Evolutionary conservation across 53 echinoderm and acorn worm genomes (phyloP).

Genomic region (Temnopleurus reevesii): DNA sequence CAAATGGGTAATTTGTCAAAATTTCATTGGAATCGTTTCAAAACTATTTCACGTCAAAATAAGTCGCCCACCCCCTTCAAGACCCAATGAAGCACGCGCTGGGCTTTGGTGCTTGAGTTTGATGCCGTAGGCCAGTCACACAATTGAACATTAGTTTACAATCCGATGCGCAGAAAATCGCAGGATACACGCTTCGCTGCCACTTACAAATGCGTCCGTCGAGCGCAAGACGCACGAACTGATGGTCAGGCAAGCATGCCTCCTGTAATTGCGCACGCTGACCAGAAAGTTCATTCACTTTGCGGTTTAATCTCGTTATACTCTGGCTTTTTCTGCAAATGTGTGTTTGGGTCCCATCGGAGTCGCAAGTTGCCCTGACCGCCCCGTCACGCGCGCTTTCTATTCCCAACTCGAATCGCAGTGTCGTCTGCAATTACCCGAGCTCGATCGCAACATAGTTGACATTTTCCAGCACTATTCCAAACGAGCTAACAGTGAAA

Average conservation of each 20-base stretch:
- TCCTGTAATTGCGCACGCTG: too few relatives aligned
- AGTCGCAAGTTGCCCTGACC: background rate
- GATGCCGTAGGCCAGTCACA: too few relatives aligned
- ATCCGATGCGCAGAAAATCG: too few relatives aligned
- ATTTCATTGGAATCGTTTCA: constrained; percentile 58
- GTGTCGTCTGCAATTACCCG: constrained; percentile 41
- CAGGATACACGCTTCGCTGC: too few relatives aligned
- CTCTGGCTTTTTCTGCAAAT: too few relatives aligned
- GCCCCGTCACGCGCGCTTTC: constrained; percentile 38
- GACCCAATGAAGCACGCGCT: background rate
- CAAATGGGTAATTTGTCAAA: constrained; percentile 61
- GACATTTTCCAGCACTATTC: constrained; percentile 52
- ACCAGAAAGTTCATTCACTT: too few relatives aligned
- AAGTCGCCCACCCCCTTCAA: constrained; percentile 13
- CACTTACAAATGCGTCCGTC: too few relatives aligned
- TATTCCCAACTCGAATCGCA: constrained; percentile 48
- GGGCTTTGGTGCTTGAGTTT: background rate
- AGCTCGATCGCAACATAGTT: constrained; percentile 52
- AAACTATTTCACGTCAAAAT: constrained; percentile 58
- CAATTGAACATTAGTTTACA: too few relatives aligned
- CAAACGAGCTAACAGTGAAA: background rate
- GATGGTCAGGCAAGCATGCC: too few relatives aligned
- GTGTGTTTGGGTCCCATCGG: too few relatives aligned
- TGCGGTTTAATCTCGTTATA: too few relatives aligned
- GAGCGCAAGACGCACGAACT: too few relatives aligned